Evolutionary conservation across 2,888 invertebrate species (phyloP).

Genomic region (Gandaritis pyraliata): DNA sequence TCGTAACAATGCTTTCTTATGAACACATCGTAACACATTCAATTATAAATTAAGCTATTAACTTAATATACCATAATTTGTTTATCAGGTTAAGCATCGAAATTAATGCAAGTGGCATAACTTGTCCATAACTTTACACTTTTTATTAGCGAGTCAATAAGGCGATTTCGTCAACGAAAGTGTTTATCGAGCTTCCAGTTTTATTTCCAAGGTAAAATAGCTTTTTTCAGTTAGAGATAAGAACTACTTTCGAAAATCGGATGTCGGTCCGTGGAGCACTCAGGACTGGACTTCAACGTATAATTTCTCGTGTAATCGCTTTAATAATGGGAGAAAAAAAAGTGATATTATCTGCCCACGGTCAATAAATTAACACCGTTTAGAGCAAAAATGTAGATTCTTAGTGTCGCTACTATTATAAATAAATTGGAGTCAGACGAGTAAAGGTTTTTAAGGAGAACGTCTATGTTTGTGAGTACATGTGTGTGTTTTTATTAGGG

Average conservation of each 20-base stretch:
- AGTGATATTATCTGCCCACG: constrained; percentile 85
- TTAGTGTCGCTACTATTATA: constrained; percentile 83
- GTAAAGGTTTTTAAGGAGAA: constrained; percentile 65
- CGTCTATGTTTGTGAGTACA: constrained; percentile 66
- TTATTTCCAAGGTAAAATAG: constrained; percentile 46
- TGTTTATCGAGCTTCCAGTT: constrained; percentile 58
- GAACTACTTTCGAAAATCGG: constrained; percentile 45
- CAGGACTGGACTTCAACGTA: constrained; percentile 76
- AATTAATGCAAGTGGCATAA: constrained; percentile 84
- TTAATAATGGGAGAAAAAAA: constrained; percentile 82
- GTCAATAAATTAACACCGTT: constrained; percentile 85
- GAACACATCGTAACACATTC: constrained; percentile 76
- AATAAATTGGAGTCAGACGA: constrained; percentile 73
- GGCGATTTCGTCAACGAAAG: constrained; percentile 79
- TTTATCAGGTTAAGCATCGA: constrained; percentile 84
- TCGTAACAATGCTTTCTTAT: constrained; percentile 78
- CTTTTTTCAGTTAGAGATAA: constrained; percentile 49
- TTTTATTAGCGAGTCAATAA: constrained; percentile 82
- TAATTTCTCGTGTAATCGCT: constrained; percentile 84
- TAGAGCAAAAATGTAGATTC: constrained; percentile 84
- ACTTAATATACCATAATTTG: constrained; percentile 83
- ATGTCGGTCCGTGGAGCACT: constrained; percentile 57
- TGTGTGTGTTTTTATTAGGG: constrained; percentile 81
- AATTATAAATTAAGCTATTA: constrained; percentile 85
- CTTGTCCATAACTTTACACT: constrained; percentile 82